Conservation (phyloP, 2,888 invertebrate species). For the Syritta pipiens region DNA sequence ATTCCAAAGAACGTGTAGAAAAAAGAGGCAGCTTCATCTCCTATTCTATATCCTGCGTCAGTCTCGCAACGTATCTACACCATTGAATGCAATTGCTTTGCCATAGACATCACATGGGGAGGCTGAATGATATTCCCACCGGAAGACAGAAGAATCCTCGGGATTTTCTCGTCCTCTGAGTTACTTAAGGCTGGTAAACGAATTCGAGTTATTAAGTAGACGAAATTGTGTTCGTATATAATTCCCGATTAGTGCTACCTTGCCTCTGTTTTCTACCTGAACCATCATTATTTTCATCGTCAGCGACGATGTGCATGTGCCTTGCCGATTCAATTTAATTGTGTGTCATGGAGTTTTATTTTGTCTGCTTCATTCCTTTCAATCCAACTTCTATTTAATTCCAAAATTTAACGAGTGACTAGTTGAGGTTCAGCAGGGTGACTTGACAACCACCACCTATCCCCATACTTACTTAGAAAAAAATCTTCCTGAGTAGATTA, state of each 20-base stretch:
- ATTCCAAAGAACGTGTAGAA: no score
- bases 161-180: slow-evolving; percentile 32
- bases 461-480: slow-evolving; percentile 3
- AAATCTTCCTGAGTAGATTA: slow-evolving; percentile 58
- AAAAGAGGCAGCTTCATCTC: slow-evolving; percentile 25
- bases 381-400: slow-evolving; percentile 60
- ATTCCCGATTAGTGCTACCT: slow-evolving; percentile 51
- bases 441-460: slow-evolving; percentile 32
- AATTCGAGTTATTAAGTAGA: slow-evolving; percentile 48
- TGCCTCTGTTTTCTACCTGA: not conserved
- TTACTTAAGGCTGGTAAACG: slow-evolving; percentile 44
- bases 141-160: slow-evolving; percentile 34
- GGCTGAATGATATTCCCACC: slow-evolving; percentile 46
- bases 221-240: slow-evolving; percentile 46
- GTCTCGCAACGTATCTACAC: not conserved
- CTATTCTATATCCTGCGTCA: slow-evolving; percentile 8
- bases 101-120: slow-evolving; percentile 21
- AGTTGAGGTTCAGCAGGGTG: slow-evolving; percentile 33
- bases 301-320: slow-evolving; percentile 58
- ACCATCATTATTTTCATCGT: slow-evolving; percentile 16
- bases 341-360: slow-evolving; percentile 65
- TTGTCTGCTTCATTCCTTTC: slow-evolving; percentile 58
- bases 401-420: slow-evolving; percentile 64
- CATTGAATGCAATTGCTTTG: slow-evolving; percentile 13
- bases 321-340: slow-evolving; percentile 66